Evolutionary conservation across 1,140 invertebrate genomes (phyloP).

Genomic region (Dendrolimus kikuchii): DNA sequence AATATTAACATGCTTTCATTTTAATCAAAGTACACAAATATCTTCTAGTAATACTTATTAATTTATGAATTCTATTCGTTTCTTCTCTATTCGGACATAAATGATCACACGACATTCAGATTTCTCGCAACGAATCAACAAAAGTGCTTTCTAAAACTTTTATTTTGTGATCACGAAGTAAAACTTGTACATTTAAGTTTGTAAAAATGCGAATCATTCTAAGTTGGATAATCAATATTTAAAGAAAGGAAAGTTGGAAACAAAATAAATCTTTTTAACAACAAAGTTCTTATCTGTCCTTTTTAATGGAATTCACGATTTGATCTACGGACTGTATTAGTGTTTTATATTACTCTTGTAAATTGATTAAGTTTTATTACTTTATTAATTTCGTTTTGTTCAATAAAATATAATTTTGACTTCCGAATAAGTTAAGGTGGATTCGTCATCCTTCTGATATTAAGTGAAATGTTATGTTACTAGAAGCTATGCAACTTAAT

Average conservation of each 20-base stretch:
- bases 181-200: constrained; percentile 66
- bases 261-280: constrained; percentile 41
- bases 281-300: constrained; percentile 26
- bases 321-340: background rate
- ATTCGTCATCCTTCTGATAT: too few relatives aligned
- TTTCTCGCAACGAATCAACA: constrained; percentile 51
- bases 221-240: constrained; percentile 61
- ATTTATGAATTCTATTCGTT: too few relatives aligned
- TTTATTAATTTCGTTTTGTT: constrained; percentile 28
- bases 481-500: too few relatives aligned
- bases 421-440: constrained; percentile 5
- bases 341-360: background rate
- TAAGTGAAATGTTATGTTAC: too few relatives aligned
- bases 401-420: constrained; percentile 43
- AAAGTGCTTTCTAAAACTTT: constrained; percentile 51
- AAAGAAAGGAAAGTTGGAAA: constrained; percentile 52
- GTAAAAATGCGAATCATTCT: constrained; percentile 61
- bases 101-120: constrained; percentile 27
- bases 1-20: too few relatives aligned
- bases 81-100: background rate
- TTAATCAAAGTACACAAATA: too few relatives aligned
- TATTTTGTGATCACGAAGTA: constrained; percentile 56
- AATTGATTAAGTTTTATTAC: constrained; percentile 4
- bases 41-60: too few relatives aligned
- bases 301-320: constrained; percentile 21